Evolutionary conservation across 2,113 vertebrate species (phyloP), one percentile per base, ranked within the genome.

Genomic region (Panthera leo): DNA sequence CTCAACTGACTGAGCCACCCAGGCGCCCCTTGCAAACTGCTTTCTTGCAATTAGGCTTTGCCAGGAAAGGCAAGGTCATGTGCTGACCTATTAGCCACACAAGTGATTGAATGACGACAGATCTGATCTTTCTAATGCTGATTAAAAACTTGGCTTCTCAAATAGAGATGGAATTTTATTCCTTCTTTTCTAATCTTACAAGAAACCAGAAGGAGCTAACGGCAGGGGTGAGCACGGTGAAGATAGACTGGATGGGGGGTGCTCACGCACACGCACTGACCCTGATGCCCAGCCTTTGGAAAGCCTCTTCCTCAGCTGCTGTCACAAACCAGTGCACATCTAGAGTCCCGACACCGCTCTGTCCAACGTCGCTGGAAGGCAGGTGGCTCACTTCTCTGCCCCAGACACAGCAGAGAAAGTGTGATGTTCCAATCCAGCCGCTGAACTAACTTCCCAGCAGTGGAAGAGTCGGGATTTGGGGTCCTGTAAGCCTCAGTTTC

Each of bases 211-310:
- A 29, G 87, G 63, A 71, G 25, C 27, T 9, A 27, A 36, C 11
- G 31, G n/a, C 2, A 0, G 10, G 42, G 19, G 16, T 6, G 21
- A 65, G 6, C 4, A 0, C 1, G 42, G 27, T 25, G 27, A 53
- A 21, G 27, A 15, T n/a, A 34, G 68, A 5, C 13, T 8, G 19
- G 61, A 80, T 55, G 6, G 23, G 11, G 11, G 9, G 61, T 5
- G 23, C 31, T 18, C 21, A 23, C 0, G 34, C 6, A 12, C 7
- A 31, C 0, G 0, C 10, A 5, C n/a, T 5, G 65, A 21, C 13
- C 27, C n/a, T 0, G 0, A 29, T 1, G 10, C 7, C 70, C 70
- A 53, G 9, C 3, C 70, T 85, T 23, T 5, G 34, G 71, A 53
- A 71, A 79, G 42, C 27, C 51, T 63, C 51, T 0, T 79, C 73